Evolutionary conservation across 2,888 invertebrate genomes (phyloP).

Genomic region (Vanessa cardui): DNA sequence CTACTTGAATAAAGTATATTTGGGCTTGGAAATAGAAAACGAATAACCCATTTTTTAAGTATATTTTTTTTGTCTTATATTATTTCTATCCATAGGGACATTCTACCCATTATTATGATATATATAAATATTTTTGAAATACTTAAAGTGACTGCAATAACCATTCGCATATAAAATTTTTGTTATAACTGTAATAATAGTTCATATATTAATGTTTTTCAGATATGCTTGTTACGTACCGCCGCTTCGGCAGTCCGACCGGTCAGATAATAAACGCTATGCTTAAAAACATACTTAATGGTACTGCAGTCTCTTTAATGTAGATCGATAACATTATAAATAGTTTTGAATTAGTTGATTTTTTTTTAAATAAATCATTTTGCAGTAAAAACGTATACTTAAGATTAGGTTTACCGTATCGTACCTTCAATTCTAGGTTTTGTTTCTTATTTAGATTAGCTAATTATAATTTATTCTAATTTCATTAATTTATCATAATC

Average conservation of each 20-base stretch:
- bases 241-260: constrained; percentile 59
- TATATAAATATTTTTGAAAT: neutral
- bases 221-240: constrained; percentile 70
- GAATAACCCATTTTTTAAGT: neutral
- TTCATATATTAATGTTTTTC: constrained; percentile 58
- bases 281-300: constrained; percentile 63
- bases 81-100: no score
- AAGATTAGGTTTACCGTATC: no score
- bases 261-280: constrained; percentile 63
- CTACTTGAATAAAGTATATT: no score
- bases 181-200: constrained; percentile 30
- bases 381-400: no score
- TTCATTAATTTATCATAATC: no score
- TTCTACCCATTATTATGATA: no score
- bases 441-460: no score
- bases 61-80: neutral
- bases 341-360: no score
- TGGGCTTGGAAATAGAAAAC: no score
- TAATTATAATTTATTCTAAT: no score
- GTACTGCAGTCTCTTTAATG: constrained; percentile 51
- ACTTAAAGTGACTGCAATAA: constrained; percentile 52
- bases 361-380: no score
- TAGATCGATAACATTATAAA: neutral
- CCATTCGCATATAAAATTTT: neutral
- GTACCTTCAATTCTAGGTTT: no score